Conservation (phyloP, 2,888 invertebrate genomes). For the Noctuana brunneofusca region DNA sequence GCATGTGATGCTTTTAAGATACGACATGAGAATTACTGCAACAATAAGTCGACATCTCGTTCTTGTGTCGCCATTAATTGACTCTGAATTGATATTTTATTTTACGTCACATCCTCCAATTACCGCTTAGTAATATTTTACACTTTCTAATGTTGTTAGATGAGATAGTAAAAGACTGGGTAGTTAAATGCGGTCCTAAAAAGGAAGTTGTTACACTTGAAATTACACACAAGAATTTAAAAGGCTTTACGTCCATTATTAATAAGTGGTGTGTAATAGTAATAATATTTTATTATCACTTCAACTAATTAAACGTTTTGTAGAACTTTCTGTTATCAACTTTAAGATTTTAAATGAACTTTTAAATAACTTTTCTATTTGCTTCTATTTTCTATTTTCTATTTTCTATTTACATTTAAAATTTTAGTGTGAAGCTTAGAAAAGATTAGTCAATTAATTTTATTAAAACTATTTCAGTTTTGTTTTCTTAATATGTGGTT, state of each 20-base stretch:
- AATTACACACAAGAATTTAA: neutral
- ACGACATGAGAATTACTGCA: neutral
- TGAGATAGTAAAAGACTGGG: neutral
- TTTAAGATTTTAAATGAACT: too few relatives aligned
- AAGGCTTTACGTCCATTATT: conserved; percentile 1
- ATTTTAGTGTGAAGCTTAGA: too few relatives aligned
- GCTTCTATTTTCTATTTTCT: too few relatives aligned
- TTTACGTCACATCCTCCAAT: conserved; percentile 18
- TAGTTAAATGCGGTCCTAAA: conserved; percentile 6
- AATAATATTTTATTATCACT: neutral
- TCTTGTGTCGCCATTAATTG: neutral
- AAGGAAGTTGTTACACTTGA: conserved; percentile 10
- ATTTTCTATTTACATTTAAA: too few relatives aligned
- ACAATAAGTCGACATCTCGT: neutral
- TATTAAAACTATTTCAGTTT: too few relatives aligned
- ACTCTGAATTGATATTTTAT: neutral
- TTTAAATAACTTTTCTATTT: too few relatives aligned
- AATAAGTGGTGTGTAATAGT: neutral
- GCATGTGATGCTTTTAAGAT: conserved; percentile 17
- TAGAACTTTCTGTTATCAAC: neutral
- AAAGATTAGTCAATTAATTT: too few relatives aligned
- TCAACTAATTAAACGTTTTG: neutral
- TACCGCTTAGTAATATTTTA: conserved; percentile 4
- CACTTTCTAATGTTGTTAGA: conserved; percentile 13
- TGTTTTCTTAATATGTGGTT: too few relatives aligned